phyloP scores from a whole-genome alignment of 2,888 invertebrate genomes.

The Phorcus lineatus region DNA sequence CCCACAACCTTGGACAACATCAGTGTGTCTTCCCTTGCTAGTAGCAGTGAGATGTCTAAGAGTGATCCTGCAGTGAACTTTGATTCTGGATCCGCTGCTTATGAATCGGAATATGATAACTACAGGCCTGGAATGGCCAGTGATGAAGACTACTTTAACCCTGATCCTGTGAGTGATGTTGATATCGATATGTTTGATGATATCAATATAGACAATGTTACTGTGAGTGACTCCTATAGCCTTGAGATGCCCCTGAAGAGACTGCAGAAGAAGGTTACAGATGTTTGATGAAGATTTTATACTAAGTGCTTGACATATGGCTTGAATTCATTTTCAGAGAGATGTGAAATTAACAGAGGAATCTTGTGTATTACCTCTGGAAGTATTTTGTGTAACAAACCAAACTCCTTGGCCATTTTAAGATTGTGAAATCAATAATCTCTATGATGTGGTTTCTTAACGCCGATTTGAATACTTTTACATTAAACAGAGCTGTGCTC shows the following conservation, averaged over 20 bases:
- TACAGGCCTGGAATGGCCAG: conserved; percentile 78
- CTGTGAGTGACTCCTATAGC: conserved; percentile 72
- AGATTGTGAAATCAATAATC: too few relatives aligned
- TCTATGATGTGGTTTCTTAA: too few relatives aligned
- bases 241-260: conserved; percentile 67
- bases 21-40: conserved; percentile 71
- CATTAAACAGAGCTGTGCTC: too few relatives aligned
- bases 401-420: neutral
- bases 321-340: neutral
- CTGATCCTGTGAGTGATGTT: conserved; percentile 73
- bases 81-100: conserved; percentile 78
- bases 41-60: conserved; percentile 73
- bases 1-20: conserved; percentile 66
- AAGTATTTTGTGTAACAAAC: too few relatives aligned
- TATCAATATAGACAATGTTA: conserved; percentile 72
- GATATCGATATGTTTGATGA: conserved; percentile 74
- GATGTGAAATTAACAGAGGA: neutral
- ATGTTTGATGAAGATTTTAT: conserved; percentile 48
- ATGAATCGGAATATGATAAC: conserved; percentile 85
- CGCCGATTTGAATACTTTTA: too few relatives aligned
- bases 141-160: conserved; percentile 75
- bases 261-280: conserved; percentile 65
- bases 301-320: neutral
- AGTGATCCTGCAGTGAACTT: conserved; percentile 72
- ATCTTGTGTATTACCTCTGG: neutral